Evolutionary conservation across 1,140 invertebrate genomes (phyloP).

Genomic region (Dinothrombium tinctorium): DNA sequence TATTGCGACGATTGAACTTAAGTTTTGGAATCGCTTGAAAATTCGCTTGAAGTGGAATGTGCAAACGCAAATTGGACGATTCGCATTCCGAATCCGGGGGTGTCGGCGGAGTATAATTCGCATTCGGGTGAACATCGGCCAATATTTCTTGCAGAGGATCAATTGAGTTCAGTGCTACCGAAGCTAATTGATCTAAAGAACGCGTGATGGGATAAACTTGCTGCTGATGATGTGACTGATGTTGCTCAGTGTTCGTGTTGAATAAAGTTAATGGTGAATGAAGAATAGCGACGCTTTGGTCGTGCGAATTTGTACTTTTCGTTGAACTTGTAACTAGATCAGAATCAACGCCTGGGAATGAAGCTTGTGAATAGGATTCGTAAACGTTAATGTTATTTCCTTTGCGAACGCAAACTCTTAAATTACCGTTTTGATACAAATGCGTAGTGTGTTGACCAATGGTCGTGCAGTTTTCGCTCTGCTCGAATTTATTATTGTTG

Average conservation of each 20-base stretch:
- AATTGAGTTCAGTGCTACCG: background rate
- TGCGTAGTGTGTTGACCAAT: background rate
- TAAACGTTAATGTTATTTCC: no score
- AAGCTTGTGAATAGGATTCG: background rate
- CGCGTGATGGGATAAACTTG: background rate
- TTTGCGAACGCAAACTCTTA: no score
- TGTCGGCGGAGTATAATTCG: conserved; percentile 1
- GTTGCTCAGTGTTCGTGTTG: background rate
- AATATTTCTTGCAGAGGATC: no score
- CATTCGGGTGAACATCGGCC: background rate
- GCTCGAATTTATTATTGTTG: background rate
- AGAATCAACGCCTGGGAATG: background rate
- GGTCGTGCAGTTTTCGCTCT: background rate
- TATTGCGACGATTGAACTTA: conserved; percentile 61
- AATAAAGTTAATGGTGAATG: no score
- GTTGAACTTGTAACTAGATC: no score
- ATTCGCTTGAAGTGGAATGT: background rate
- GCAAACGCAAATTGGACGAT: background rate
- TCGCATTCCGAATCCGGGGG: background rate
- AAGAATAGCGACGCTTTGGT: no score
- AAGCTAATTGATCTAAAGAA: background rate
- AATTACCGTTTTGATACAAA: no score
- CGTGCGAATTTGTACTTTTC: background rate
- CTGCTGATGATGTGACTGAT: background rate
- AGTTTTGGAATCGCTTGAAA: no score